Evolutionary conservation across 2,113 vertebrate species (phyloP).

Genomic region (Epinephelus fuscoguttatus): DNA sequence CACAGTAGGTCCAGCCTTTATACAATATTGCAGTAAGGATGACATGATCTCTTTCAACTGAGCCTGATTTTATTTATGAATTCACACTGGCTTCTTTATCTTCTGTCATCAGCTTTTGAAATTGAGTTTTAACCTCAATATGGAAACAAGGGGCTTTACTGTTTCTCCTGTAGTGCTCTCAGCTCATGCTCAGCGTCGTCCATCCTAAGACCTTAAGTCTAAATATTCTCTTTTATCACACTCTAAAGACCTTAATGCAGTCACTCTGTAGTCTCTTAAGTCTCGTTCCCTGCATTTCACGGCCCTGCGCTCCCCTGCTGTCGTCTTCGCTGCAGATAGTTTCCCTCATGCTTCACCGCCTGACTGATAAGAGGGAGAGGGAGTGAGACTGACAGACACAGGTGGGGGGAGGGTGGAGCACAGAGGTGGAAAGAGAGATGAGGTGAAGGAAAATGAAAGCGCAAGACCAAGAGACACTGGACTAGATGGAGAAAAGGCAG

Average conservation of each 20-base stretch:
- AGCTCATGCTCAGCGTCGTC: neutral
- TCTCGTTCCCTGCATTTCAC: conserved; percentile 40
- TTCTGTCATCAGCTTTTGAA: conserved; percentile 1
- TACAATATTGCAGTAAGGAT: neutral
- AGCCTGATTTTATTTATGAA: neutral
- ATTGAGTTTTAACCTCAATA: neutral
- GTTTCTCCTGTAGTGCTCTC: neutral
- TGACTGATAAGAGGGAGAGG: conserved; percentile 52
- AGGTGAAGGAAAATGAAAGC: conserved; percentile 37
- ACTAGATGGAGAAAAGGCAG: conserved; percentile 16
- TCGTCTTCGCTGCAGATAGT: conserved; percentile 47
- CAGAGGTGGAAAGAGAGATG: neutral
- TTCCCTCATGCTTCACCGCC: conserved; percentile 55
- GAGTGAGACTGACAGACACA: conserved; percentile 31
- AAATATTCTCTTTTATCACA: conserved; percentile 52
- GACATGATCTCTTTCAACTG: conserved; percentile 1
- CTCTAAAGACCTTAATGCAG: conserved; percentile 46
- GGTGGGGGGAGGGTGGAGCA: neutral
- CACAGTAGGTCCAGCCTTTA: conserved; percentile 3
- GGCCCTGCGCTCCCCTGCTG: conserved; percentile 17
- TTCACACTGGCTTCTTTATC: neutral
- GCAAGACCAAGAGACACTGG: conserved; percentile 9
- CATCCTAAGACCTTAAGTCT: neutral
- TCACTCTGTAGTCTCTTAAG: conserved; percentile 37
- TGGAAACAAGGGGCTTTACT: neutral